These are phyloP conservation scores for Cheilosia pagana DNA, from an alignment of 2,888 invertebrate genomes.

Conservation along the genomic window DNA sequence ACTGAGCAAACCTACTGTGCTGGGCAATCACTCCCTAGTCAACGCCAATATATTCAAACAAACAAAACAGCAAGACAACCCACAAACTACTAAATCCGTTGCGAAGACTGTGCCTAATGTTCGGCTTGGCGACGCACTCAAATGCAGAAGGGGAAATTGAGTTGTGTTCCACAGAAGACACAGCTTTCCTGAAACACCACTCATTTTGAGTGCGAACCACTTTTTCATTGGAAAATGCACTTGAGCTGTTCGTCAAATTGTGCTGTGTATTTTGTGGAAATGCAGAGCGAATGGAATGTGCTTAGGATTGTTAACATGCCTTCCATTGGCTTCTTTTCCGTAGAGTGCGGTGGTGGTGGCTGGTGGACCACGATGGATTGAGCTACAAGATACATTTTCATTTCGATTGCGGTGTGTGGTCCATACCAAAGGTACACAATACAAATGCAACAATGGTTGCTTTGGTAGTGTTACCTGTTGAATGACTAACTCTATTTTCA, in stretches of 20 bases:
- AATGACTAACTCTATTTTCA: constrained; percentile 35
- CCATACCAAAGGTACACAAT: neutral
- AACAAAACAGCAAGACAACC: constrained; percentile 76
- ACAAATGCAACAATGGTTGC: constrained; percentile 14
- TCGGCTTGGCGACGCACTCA: constrained; percentile 65
- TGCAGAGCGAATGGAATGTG: too few species aligned
- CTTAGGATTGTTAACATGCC: constrained; percentile 14
- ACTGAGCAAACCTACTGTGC: constrained; percentile 58
- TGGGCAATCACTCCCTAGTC: constrained; percentile 66
- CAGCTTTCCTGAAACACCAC: constrained; percentile 53
- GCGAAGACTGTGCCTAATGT: constrained; percentile 50
- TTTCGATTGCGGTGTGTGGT: constrained; percentile 45
- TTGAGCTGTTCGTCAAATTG: too few species aligned
- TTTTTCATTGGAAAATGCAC: constrained; percentile 28
- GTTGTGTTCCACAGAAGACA: constrained; percentile 50
- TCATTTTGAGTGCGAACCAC: constrained; percentile 52
- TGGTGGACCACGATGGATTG: constrained; percentile 19
- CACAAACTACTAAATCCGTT: constrained; percentile 76
- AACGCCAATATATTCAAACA: constrained; percentile 50
- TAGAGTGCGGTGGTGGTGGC: too few species aligned
- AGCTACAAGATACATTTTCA: constrained; percentile 48
- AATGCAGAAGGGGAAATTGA: constrained; percentile 52
- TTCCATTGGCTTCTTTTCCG: neutral
- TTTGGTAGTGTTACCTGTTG: constrained; percentile 66
- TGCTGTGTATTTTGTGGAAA: too few species aligned